Conservation (phyloP, 2,888 invertebrate species). For the Biston betularia region DNA sequence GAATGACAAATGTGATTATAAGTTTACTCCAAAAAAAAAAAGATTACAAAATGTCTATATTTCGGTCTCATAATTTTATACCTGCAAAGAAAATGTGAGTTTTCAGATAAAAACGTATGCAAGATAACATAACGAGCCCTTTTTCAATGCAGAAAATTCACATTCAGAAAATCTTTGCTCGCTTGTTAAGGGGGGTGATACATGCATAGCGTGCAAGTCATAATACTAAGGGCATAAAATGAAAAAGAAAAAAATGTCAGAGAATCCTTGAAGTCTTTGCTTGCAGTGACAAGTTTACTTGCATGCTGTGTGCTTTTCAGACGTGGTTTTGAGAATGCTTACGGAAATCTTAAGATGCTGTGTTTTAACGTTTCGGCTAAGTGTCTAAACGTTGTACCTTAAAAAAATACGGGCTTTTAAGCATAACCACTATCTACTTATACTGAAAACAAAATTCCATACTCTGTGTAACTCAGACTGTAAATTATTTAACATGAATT, state of each 20-base stretch:
- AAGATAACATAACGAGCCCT: slow-evolving; percentile 52
- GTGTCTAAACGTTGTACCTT: slow-evolving; percentile 6
- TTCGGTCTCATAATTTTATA: slow-evolving; percentile 1
- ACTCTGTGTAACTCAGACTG: no score
- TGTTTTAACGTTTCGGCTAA: slow-evolving; percentile 24
- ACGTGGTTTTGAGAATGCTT: slow-evolving; percentile 51
- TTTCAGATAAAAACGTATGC: slow-evolving; percentile 39
- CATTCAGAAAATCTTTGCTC: slow-evolving; percentile 55
- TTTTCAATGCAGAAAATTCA: slow-evolving; percentile 53
- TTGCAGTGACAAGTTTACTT: slow-evolving; percentile 53
- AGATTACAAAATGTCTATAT: not conserved
- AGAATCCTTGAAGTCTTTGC: slow-evolving; percentile 56
- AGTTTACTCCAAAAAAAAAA: not conserved
- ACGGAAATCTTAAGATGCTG: slow-evolving; percentile 34
- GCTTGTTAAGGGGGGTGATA: slow-evolving; percentile 60
- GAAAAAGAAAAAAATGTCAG: slow-evolving; percentile 49
- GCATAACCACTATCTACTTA: not conserved
- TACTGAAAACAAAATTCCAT: not conserved
- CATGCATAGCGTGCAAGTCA: slow-evolving; percentile 60
- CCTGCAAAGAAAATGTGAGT: slow-evolving; percentile 17
- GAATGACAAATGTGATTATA: no score
- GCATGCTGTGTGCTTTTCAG: slow-evolving; percentile 55
- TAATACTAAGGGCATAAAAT: slow-evolving; percentile 63
- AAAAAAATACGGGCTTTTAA: slow-evolving; percentile 6
- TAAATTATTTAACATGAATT: no score